Conservation (phyloP, 2,113 vertebrate species). For the Tupaia tana region DNA sequence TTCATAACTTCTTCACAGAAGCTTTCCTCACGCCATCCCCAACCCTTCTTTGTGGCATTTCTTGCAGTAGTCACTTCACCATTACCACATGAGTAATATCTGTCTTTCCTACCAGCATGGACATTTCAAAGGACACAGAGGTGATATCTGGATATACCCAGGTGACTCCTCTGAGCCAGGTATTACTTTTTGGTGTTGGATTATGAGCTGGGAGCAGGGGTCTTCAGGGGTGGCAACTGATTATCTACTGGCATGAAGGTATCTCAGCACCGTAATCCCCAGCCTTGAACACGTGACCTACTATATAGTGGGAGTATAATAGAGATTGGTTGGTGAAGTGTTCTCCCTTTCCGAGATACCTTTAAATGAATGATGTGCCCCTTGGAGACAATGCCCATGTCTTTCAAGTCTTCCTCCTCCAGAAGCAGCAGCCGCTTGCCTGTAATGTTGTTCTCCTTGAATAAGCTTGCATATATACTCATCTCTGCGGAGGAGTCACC, state of each 20-base stretch:
- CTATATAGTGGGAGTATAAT: fast-evolving
- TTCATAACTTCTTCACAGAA: background rate
- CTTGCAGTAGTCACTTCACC: background rate
- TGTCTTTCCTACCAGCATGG: background rate
- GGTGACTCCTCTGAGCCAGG: background rate
- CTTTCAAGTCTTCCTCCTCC: conserved; percentile 94
- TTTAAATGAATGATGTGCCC: conserved; percentile 98
- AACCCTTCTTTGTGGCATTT: background rate
- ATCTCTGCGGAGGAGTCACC: conserved; percentile 90
- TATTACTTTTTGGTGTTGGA: background rate
- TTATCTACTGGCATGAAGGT: background rate
- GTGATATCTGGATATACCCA: background rate
- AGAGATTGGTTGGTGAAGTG: fast-evolving
- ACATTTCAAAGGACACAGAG: background rate
- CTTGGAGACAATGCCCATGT: conserved; percentile 97
- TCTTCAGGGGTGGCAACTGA: background rate
- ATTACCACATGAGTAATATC: background rate
- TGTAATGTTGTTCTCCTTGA: conserved; percentile 98
- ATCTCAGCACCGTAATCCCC: background rate
- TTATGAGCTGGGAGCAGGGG: background rate
- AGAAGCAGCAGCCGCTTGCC: conserved; percentile 94
- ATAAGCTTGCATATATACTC: conserved; percentile 93
- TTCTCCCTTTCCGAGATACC: conserved; percentile 84
- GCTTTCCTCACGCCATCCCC: background rate
- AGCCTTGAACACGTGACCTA: fast-evolving